Evolutionary conservation across 1,140 invertebrate genomes (phyloP).

Genomic region (Mycetomoellerius zeteki): DNA sequence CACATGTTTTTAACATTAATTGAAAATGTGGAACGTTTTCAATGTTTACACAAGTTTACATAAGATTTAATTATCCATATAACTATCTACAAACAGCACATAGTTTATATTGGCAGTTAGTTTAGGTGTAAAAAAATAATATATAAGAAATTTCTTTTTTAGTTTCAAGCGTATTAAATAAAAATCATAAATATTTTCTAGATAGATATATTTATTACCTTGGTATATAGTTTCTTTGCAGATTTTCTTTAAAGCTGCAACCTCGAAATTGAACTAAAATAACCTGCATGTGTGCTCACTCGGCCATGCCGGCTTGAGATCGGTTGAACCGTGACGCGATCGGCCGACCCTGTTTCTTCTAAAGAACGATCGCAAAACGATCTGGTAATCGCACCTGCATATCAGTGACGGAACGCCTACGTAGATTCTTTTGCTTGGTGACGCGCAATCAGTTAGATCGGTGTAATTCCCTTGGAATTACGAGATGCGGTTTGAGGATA

Average conservation of each 20-base stretch:
- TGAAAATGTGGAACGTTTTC: no score
- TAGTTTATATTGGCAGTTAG: no score
- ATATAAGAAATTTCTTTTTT: not conserved
- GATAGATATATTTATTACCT: not conserved
- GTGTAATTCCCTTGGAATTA: conserved; percentile 18
- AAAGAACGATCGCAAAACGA: conserved; percentile 59
- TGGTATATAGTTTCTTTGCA: not conserved
- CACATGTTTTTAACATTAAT: no score
- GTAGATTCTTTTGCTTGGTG: conserved; percentile 32
- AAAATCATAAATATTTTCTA: conserved; percentile 19
- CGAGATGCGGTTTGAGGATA: conserved; percentile 9
- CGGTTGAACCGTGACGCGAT: conserved; percentile 54
- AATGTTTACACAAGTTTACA: no score
- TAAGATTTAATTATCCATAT: no score
- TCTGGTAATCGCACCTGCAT: conserved; percentile 78
- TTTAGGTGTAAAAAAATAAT: not conserved
- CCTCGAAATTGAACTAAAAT: conserved; percentile 7
- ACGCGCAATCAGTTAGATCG: conserved; percentile 3
- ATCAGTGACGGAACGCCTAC: conserved; percentile 52
- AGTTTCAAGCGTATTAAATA: not conserved
- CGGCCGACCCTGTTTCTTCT: conserved; percentile 68
- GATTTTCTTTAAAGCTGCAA: not conserved
- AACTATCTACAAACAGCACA: no score
- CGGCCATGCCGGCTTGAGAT: conserved; percentile 48
- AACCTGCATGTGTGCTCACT: conserved; percentile 43